Base-by-base conservation (phyloP, 2,888 invertebrate species). In the Camponotus fellah region DNA sequence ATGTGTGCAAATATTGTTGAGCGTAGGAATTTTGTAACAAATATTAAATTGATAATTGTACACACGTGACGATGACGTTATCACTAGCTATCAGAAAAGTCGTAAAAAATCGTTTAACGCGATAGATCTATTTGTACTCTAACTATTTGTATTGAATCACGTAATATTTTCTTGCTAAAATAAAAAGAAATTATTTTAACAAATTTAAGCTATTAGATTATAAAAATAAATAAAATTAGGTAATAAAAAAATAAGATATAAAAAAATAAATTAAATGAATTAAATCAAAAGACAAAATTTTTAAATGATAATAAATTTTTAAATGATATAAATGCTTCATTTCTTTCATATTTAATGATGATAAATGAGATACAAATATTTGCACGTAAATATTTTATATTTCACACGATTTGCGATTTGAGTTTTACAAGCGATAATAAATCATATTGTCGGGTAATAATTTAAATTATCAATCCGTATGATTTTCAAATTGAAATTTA, bases 61-160 rank as follows among this genome's bases (percentile, higher is more conserved):
- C 34, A 37, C 58, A 76, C 53, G 66, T 62, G 49, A 26, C 9
- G 65, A 60, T 32, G 66, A 43, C 53, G 72, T 80, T 83, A 87
- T 89, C 89, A 82, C 40, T 17, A 49, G 43, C 75, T 76, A 68
- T 43, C 74, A 53, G 82, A 37, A 40, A n/a, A 34, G 64, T 43
- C 34, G 71, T 21, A 71, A 64, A 60, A 26, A 40, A 32, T 71
- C 65, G 49, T 10, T 32, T 26, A 34, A 83, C 34, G n/a, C n/a
- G 62, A 40, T 49, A 49, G 34, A 32, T n/a, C 66, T 43, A 40
- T 53, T n/a, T 40, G 76, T 65, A 82, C 85, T 43, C 53, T 43
- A 43, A 1, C 43, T 43, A 43, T 46, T 46, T 46, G 17, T 68
- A 21, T 34, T n/a, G 8, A 60, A 17, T 43, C 62, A 69, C 43